Evolutionary conservation across 2,888 invertebrate genomes (phyloP).

Genomic region (Himalopsyche tibetana): DNA sequence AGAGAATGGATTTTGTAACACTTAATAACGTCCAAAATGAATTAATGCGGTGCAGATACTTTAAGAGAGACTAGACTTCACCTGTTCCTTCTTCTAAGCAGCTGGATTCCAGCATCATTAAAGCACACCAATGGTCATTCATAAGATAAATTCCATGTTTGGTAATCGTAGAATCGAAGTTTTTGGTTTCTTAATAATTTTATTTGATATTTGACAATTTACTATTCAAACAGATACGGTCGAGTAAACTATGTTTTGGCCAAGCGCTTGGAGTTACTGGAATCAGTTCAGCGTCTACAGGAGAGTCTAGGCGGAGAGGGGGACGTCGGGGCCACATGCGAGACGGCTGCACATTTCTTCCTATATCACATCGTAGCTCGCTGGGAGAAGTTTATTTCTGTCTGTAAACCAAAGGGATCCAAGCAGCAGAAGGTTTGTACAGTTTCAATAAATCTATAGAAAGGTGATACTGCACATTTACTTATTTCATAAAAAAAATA

Average conservation of each 20-base stretch:
- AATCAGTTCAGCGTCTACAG: conserved; percentile 92
- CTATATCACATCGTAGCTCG: conserved; percentile 94
- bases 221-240: conserved; percentile 84
- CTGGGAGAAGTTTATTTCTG: conserved; percentile 90
- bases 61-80: no score
- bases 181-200: background rate
- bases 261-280: conserved; percentile 92
- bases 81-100: no score
- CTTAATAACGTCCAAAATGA: no score
- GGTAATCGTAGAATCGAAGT: background rate
- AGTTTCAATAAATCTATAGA: background rate
- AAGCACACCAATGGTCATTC: no score
- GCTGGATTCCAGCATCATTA: background rate
- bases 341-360: conserved; percentile 98
- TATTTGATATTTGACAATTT: background rate
- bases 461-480: no score
- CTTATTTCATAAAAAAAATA: no score
- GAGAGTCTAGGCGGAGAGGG: conserved; percentile 89
- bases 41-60: no score
- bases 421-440: conserved; percentile 50
- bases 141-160: no score
- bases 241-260: conserved; percentile 98
- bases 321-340: conserved; percentile 97
- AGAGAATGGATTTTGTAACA: no score
- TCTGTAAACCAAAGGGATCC: conserved; percentile 58